Percentiles rank a stretch among this genome's conserved stretches.
phyloP scores from a whole-genome alignment of 2,888 invertebrate genomes.

The Acronicta psi region DNA sequence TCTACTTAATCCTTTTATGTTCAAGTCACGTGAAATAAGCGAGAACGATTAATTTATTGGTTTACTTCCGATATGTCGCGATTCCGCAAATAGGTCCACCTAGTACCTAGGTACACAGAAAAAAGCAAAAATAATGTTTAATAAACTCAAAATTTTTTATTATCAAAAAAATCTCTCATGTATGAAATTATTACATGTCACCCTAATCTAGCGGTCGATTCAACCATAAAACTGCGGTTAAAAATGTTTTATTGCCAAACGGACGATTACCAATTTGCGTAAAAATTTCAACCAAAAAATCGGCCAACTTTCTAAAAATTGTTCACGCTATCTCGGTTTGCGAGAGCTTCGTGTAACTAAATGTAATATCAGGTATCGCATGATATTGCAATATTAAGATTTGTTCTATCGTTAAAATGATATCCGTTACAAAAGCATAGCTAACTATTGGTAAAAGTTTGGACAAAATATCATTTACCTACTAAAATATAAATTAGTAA shows the following conservation, averaged over 20 bases:
- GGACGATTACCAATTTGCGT: conserved; percentile 43
- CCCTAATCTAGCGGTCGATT: conserved; percentile 10
- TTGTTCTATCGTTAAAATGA: conserved; percentile 11
- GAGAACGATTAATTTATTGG: too few relatives aligned
- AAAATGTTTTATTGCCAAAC: conserved; percentile 44
- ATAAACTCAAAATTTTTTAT: too few relatives aligned
- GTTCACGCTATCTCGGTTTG: conserved; percentile 47
- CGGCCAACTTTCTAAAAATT: conserved; percentile 63
- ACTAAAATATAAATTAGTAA: too few relatives aligned
- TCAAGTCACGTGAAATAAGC: too few relatives aligned
- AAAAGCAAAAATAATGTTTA: too few relatives aligned
- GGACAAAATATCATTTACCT: not conserved
- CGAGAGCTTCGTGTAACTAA: conserved; percentile 40
- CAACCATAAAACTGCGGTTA: conserved; percentile 41
- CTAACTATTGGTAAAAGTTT: conserved; percentile 29
- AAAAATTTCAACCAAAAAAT: conserved; percentile 53
- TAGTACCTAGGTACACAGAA: too few relatives aligned
- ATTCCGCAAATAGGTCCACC: too few relatives aligned
- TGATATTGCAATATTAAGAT: conserved; percentile 36
- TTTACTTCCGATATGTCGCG: too few relatives aligned
- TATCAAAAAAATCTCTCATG: too few relatives aligned
- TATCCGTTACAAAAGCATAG: not conserved
- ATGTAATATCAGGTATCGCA: conserved; percentile 50
- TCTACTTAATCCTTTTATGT: too few relatives aligned
- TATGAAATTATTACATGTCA: too few relatives aligned